Conservation (phyloP, 2,888 invertebrate species). For the Ptychoptera albimana region DNA sequence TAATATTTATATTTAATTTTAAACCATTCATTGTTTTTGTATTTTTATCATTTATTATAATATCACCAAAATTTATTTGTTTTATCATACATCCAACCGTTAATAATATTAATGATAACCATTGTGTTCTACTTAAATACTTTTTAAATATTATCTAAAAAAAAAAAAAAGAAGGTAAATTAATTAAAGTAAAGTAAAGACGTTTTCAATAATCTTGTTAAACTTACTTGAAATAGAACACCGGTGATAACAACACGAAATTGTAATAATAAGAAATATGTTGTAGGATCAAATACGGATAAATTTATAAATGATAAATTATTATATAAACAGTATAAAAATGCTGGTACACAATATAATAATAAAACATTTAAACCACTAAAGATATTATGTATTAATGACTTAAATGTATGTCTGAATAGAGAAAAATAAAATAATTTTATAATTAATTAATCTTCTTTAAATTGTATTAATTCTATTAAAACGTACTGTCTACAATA, state of each 20-base stretch:
- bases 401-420: constrained; percentile 43
- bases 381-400: constrained; percentile 38
- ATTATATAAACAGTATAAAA: constrained; percentile 86
- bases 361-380: constrained; percentile 49
- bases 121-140: constrained; percentile 62
- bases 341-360: constrained; percentile 78
- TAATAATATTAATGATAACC: constrained; percentile 73
- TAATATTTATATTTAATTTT: constrained; percentile 40
- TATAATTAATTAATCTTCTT: constrained; percentile 6
- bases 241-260: constrained; percentile 87
- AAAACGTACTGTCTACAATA: constrained; percentile 51
- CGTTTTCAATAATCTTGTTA: no score
- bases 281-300: constrained; percentile 84
- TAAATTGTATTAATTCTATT: constrained; percentile 14
- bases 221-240: constrained; percentile 72
- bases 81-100: constrained; percentile 86
- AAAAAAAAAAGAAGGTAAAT: constrained; percentile 7
- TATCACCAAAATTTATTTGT: constrained; percentile 43
- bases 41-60: constrained; percentile 8
- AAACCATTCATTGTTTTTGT: constrained; percentile 28
- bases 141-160: constrained; percentile 70
- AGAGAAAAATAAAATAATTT: constrained; percentile 14
- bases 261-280: constrained; percentile 80
- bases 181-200: constrained; percentile 2
- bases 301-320: constrained; percentile 85